Conservation (phyloP, 2,797 vertebrate genomes). For the Sebastes nivosus region DNA sequence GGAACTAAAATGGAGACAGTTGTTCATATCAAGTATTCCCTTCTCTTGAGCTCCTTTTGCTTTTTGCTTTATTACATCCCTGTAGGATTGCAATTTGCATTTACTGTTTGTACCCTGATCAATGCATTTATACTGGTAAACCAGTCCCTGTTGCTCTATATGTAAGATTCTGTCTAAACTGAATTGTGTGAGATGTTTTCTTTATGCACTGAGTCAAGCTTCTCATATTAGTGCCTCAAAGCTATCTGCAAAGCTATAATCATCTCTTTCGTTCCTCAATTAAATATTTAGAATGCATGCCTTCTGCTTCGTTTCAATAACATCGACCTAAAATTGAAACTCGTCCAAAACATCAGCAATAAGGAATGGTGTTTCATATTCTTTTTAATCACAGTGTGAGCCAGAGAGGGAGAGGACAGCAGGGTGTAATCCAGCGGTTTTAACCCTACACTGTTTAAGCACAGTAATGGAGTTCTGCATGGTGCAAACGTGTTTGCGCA, state of each 20-base stretch:
- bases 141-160: neutral
- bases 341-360: neutral
- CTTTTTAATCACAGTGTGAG: conserved; percentile 18
- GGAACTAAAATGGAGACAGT: neutral
- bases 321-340: neutral
- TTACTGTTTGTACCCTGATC: neutral
- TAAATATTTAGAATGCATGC: neutral
- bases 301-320: neutral
- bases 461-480: neutral
- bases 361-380: neutral
- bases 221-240: neutral
- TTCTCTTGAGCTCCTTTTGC: neutral
- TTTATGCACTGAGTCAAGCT: neutral
- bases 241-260: neutral
- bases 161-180: neutral
- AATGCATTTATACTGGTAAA: neutral
- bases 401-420: neutral
- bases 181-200: neutral
- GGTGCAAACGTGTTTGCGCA: neutral
- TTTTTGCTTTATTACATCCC: neutral
- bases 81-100: neutral
- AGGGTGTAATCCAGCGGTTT: conserved; percentile 2
- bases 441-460: neutral
- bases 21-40: neutral
- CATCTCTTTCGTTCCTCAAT: neutral